Evolutionary conservation across 1,140 invertebrate species (phyloP).

Genomic region (Eupristina koningsbergeri): DNA sequence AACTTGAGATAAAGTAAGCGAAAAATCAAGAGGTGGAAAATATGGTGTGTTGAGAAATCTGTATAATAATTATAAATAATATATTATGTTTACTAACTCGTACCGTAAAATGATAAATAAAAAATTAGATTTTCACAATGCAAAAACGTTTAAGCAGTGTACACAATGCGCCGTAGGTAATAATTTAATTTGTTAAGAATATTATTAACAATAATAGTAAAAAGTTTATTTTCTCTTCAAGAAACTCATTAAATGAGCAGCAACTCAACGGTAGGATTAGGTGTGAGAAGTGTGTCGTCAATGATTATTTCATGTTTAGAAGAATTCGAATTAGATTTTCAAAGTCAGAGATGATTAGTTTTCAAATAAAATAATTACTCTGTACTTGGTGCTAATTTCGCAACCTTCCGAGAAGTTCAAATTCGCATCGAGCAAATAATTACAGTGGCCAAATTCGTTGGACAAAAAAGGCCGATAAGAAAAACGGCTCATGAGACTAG

Average conservation of each 20-base stretch:
- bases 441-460: not conserved
- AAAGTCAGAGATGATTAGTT: not conserved
- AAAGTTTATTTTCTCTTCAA: not conserved
- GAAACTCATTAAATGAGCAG: not conserved
- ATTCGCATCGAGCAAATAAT: not conserved
- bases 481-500: not conserved
- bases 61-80: not conserved
- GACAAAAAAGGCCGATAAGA: not conserved
- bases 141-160: no score
- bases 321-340: not conserved
- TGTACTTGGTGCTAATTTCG: not conserved
- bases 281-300: not conserved
- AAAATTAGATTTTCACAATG: not conserved
- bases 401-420: not conserved
- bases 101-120: not conserved
- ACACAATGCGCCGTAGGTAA: not conserved
- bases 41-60: not conserved
- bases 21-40: no score
- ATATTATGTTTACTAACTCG: not conserved
- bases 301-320: not conserved
- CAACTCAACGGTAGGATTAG: not conserved
- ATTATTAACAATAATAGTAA: not conserved
- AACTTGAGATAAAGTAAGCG: no score
- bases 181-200: not conserved
- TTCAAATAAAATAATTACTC: not conserved